These are phyloP conservation scores for Ectropis grisescens DNA, from an alignment of 1,140 invertebrate species.

Conservation along the genomic window DNA sequence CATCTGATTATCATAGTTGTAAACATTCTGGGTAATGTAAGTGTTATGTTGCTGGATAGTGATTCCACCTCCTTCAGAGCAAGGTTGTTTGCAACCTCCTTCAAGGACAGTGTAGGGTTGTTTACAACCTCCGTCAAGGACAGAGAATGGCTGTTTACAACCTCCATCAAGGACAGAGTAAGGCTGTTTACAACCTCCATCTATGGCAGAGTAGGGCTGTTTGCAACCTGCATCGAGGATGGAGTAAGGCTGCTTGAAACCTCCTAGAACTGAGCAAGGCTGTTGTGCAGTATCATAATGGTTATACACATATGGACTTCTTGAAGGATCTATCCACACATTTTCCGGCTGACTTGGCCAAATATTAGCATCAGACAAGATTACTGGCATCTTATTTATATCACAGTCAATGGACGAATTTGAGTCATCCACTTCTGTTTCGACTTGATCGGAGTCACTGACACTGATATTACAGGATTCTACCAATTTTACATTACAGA, in stretches of 20 bases:
- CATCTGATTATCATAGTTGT: constrained; percentile 38
- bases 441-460: constrained; percentile 2
- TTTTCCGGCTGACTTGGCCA: constrained; percentile 22
- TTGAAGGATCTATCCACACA: constrained; percentile 48
- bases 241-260: constrained; percentile 4
- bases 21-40: constrained; percentile 49
- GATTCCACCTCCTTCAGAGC: too few species aligned
- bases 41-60: constrained; percentile 44
- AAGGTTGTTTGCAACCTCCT: not conserved
- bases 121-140: too few species aligned
- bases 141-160: too few species aligned
- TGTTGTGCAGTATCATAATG: constrained; percentile 23
- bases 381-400: constrained; percentile 11
- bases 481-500: constrained; percentile 44
- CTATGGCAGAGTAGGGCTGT: constrained; percentile 20
- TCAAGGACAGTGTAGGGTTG: constrained; percentile 6
- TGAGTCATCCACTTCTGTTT: constrained; percentile 6
- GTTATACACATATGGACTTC: constrained; percentile 46
- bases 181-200: not conserved
- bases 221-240: constrained; percentile 2
- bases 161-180: constrained; percentile 6
- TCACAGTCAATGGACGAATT: too few species aligned
- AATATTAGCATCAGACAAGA: constrained; percentile 20
- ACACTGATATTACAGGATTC: constrained; percentile 31
- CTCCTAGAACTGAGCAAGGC: constrained; percentile 22